These are phyloP conservation scores for Agrotis segetum DNA, from an alignment of 2,888 invertebrate species.

Conservation along the genomic window DNA sequence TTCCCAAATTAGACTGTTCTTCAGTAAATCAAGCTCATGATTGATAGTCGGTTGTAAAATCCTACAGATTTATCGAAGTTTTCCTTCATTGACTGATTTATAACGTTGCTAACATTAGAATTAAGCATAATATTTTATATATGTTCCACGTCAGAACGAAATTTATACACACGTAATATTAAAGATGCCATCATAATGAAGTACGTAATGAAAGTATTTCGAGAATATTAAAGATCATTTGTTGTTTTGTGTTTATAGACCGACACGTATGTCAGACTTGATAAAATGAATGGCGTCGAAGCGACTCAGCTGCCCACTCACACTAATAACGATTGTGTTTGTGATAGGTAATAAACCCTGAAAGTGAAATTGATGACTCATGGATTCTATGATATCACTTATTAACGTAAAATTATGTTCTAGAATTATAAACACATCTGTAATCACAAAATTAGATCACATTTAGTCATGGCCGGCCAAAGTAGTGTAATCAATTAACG, in stretches of 20 bases:
- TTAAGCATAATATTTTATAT: conserved; percentile 10
- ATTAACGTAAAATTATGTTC: conserved; percentile 13
- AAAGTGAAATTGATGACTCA: conserved; percentile 61
- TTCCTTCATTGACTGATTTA: conserved; percentile 39
- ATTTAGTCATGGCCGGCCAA: not conserved
- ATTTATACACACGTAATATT: conserved; percentile 12
- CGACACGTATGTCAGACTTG: conserved; percentile 41
- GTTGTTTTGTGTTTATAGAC: conserved; percentile 51
- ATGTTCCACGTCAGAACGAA: conserved; percentile 8
- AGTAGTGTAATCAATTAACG: too few relatives aligned
- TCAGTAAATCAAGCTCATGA: conserved; percentile 19
- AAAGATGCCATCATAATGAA: conserved; percentile 22
- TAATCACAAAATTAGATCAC: not conserved
- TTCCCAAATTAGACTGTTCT: conserved; percentile 37
- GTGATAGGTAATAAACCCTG: conserved; percentile 52
- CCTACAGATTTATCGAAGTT: conserved; percentile 24
- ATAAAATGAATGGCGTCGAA: conserved; percentile 68
- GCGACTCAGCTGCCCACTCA: conserved; percentile 62
- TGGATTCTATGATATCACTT: conserved; percentile 33
- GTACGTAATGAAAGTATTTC: conserved; percentile 51
- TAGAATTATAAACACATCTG: not conserved
- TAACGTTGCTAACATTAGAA: conserved; percentile 19
- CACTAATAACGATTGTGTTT: conserved; percentile 48
- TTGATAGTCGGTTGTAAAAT: conserved; percentile 37
- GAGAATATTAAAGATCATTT: conserved; percentile 59